Evolutionary conservation across 2,113 vertebrate genomes (phyloP).

Genomic region (Piprites chloris): DNA sequence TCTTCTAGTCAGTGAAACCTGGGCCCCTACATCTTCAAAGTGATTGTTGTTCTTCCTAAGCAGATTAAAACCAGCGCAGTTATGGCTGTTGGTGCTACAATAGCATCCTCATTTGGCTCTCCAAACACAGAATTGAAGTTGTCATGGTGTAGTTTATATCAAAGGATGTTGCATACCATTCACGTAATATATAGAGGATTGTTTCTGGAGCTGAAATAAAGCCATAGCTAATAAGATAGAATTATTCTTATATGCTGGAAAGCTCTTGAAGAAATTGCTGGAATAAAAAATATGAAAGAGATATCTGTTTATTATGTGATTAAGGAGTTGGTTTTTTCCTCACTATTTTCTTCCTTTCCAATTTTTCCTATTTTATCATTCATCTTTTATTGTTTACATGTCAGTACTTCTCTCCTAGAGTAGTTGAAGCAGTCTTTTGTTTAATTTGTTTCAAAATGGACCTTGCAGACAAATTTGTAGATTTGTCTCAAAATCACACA

Average conservation of each 20-base stretch:
- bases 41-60: not conserved
- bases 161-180: not conserved
- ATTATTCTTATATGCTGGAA: not conserved
- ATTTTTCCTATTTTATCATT: not conserved
- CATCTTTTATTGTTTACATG: not conserved
- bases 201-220: conserved; percentile 16
- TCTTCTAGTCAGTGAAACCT: not conserved
- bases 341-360: not conserved
- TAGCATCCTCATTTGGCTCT: not conserved
- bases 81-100: not conserved
- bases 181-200: not conserved
- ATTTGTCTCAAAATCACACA: not conserved
- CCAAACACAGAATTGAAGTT: not conserved
- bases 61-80: not conserved
- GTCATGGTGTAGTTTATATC: not conserved
- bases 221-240: not conserved
- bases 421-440: not conserved
- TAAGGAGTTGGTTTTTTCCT: not conserved
- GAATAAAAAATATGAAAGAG: not conserved
- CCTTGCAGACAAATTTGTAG: not conserved
- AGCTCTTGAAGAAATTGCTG: not conserved
- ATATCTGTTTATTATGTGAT: not conserved
- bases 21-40: not conserved
- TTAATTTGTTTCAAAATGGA: not conserved
- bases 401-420: not conserved